Base-by-base conservation (phyloP, 64 coral and sea anemone species). In the Montipora capricornis region DNA sequence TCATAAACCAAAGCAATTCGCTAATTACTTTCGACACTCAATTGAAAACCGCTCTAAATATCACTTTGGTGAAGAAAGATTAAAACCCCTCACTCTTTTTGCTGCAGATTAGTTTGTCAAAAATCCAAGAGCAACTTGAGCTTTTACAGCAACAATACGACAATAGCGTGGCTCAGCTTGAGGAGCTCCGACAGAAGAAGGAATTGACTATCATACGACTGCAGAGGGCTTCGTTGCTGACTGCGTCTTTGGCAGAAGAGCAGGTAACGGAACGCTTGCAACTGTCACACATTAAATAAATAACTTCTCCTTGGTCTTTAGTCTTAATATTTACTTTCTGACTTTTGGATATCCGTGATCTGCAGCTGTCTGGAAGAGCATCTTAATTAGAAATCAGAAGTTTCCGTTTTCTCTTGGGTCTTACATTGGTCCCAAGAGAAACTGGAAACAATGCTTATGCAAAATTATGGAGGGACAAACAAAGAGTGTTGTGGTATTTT, bases 161-260 rank as follows among this genome's bases (percentile, higher is more conserved):
- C 19, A 84, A 95, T 20, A 94, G 91, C 66, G 96, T 98, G 6
- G 73, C 88, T 4, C 96, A 98, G 48, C 73, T 94, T 55, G 93
- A 98, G n/a, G 96, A 95, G 50, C 83, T 98, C 57, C 94, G 74
- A 75, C 87, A 89, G 89, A 98, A 98, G 89, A 98, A 98, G 50
- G 80, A 98, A 47, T 75, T 98, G 5, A 98, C 96, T 15, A 80
- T 98, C 8, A 80, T 78, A 0, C 88, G 96, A 22, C 89, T 98
- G 10, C 20, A 98, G 55, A 95, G 96, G 75, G 96, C 96, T 45
- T 98, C 96, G 13, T 68, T 94, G 5, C 84, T 98, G 12, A 98
- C 96, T 0, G 88, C 89, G 26, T 93, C 93, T 3, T 37, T 98
- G 70, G 89, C 93, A 14, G 93, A 98, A 49, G 96, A 98, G 76